Evolutionary conservation across 2,113 vertebrate species (phyloP), one percentile per base, ranked within the genome.

Genomic region (Sinosuthora webbiana): DNA sequence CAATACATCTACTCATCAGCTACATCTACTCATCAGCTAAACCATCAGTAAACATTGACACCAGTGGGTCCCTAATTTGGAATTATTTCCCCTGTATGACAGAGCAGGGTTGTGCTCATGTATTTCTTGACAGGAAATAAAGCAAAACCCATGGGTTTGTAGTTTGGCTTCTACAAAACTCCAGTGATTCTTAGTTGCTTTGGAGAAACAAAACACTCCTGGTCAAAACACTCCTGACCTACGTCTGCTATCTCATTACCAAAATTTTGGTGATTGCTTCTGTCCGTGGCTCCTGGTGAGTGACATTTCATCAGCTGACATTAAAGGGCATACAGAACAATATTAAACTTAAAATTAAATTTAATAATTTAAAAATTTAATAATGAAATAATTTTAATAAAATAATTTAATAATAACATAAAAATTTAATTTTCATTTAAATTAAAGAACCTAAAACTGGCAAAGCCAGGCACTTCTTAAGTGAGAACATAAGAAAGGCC

Each of bases 201-300:
- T 82, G 57, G 31, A 89, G 69, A 83, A 87, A 49, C 24, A 50
- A 70, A 82, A 50, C 19, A 18, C 33, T 76, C 31, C 47, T 74
- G 55, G 52, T 11, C 33, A 68, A 79, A 93, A 53, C 31, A 14
- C 25, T 79, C 18, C 47, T 45, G 28, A 24, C 9, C 16, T 21
- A 5, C 0, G 2, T 3, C 4, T 9, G 5, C 13, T 31, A 2
- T 33, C 42, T 82, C 64, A 73, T 7, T 6, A 90, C 45, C 45
- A 78, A 88, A 79, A 64, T 76, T 74, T 76, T 79, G 63, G 20
- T 63, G 44, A n/a, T 42, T 65, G 23, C 16, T 82, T 73, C 50
- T 86, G 27, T 42, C 23, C 3, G 2, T 37, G 25, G 37, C 19
- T 83, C 39, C 55, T 69, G 57, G 63, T 24, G 70, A 88, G n/a